phyloP scores from a whole-genome alignment of 1,140 invertebrate species.

The Cydia fagiglandana region DNA sequence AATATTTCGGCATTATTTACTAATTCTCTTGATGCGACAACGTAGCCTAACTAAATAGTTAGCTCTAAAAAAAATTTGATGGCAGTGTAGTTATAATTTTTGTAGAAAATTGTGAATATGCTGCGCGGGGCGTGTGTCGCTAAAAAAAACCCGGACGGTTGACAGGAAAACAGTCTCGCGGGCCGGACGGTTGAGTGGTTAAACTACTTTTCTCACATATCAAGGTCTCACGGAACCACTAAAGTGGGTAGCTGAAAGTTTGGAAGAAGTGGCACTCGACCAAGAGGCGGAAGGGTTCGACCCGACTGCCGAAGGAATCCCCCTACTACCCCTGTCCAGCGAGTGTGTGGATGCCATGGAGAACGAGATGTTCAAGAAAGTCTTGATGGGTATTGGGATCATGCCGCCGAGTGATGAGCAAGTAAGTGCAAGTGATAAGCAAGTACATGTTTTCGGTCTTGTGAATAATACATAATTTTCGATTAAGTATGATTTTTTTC shows the following conservation, averaged over 20 bases:
- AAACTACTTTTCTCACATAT: constrained; percentile 5
- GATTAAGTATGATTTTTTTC: too few species aligned
- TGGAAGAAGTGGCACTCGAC: constrained; percentile 74
- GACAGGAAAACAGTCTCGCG: too few species aligned
- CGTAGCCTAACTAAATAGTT: too few species aligned
- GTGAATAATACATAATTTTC: too few species aligned
- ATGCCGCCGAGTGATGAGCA: constrained; percentile 80
- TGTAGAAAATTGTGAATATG: too few species aligned
- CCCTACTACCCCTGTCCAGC: constrained; percentile 83
- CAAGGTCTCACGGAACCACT: constrained; percentile 61
- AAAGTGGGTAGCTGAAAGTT: constrained; percentile 71
- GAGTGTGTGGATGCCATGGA: constrained; percentile 81
- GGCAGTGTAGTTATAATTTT: too few species aligned
- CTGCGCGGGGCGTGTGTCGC: too few species aligned
- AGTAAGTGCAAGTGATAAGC: constrained; percentile 77
- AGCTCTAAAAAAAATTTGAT: too few species aligned
- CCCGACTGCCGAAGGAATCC: constrained; percentile 78
- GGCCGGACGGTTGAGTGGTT: too few species aligned
- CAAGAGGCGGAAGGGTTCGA: constrained; percentile 75
- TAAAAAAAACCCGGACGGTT: too few species aligned
- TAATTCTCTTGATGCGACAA: too few species aligned
- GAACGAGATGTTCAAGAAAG: constrained; percentile 79
- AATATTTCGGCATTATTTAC: too few species aligned
- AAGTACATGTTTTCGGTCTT: constrained; percentile 49
- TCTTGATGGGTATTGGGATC: constrained; percentile 81